Conservation (phyloP, 2,113 vertebrate species). For the Azemiops feae region DNA sequence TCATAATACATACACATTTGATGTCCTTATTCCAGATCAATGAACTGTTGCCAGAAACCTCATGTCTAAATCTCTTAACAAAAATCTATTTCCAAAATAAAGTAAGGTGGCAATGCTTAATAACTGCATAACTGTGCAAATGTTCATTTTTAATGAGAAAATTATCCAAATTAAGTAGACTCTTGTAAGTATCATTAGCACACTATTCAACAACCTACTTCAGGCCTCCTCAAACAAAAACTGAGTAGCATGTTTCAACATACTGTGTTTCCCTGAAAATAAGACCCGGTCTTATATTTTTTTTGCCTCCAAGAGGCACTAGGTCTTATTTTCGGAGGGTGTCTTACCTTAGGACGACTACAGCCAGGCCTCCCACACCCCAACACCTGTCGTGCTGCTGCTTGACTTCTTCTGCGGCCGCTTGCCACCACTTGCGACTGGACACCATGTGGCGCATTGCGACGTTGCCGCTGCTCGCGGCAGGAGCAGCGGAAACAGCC, state of each 20-base stretch:
- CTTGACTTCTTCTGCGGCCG: too few relatives aligned
- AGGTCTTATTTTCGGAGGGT: too few relatives aligned
- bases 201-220: background rate
- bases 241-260: background rate
- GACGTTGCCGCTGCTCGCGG: too few relatives aligned
- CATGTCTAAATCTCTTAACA: background rate
- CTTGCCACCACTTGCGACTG: too few relatives aligned
- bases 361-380: too few relatives aligned
- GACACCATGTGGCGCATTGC: too few relatives aligned
- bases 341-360: too few relatives aligned
- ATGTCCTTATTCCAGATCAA: background rate
- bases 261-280: background rate
- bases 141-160: background rate
- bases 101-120: background rate
- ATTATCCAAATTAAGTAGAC: background rate
- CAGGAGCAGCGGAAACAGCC: too few relatives aligned
- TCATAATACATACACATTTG: background rate
- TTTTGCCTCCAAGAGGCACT: too few relatives aligned
- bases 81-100: background rate
- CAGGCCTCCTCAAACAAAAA: background rate
- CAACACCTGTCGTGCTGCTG: too few relatives aligned
- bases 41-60: background rate
- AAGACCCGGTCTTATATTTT: too few relatives aligned
- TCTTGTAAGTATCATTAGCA: background rate
- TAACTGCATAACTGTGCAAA: background rate